Evolutionary conservation across 2,113 vertebrate genomes (phyloP), one percentile per base, ranked within the genome.

Genomic region (Craseonycteris thonglongyai): DNA sequence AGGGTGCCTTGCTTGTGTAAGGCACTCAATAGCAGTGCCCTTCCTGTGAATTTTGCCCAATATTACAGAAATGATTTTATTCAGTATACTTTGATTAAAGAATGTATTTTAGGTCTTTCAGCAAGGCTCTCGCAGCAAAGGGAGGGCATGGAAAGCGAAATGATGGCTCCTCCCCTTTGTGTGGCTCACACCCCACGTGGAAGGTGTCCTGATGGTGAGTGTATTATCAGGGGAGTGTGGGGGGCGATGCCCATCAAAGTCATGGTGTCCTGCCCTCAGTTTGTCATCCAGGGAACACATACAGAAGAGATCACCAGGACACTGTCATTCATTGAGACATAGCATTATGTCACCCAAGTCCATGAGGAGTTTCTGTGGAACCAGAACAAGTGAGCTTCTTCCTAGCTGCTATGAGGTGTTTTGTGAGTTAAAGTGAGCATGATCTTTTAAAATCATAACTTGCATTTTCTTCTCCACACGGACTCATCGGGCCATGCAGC

Each of bases 321-420:
- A 58, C 65, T 45, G 13, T 58, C 56, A 3, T 88, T 58, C 76
- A 18, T 94, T 30, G 22, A 87, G 63, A 91, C 71, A n/a, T 59
- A 21, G 35, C 8, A 2, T 95, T 92, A 90, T 71, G 14, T 88
- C 96, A 95, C 21, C 51, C 76, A 58, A 1, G 49, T n/a, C 72
- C 75, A 38, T 10, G 5, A 51, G 78, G 84, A 93, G 96, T 96
- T 97, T 96, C 96, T 96, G 96, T 88, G 94, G 85, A 96, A 95
- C 88, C 94, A 85, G 96, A 96, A 88, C 3, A 7, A 47, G 11
- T 88, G 81, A 94, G 45, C 82, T 88, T 84, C 94, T 83, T 42
- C 42, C 47, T 54, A 8, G 35, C 75, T 78, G 65, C 79, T 35
- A 4, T 14, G 79, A 71, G 38, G 21, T 26, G 16, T 80, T 81